phyloP scores from a whole-genome alignment of 2,113 vertebrate genomes.

The Forbesichthys agassizii region DNA sequence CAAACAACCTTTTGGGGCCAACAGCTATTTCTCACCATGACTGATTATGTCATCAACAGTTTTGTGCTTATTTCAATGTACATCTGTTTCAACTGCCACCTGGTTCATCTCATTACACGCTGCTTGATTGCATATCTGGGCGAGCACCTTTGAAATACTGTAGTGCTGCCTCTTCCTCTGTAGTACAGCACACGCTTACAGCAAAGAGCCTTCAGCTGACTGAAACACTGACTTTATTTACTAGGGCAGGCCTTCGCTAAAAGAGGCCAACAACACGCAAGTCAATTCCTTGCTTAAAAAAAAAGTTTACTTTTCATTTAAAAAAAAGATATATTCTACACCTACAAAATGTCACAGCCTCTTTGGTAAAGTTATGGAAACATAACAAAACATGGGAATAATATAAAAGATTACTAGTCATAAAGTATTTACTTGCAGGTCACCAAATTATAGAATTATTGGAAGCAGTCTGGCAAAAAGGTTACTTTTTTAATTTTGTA shows the following conservation, averaged over 20 bases:
- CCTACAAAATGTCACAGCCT: neutral
- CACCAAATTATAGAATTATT: neutral
- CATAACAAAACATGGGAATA: neutral
- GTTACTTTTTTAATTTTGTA: too few relatives aligned
- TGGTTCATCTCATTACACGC: neutral
- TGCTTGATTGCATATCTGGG: neutral
- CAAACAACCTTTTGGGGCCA: constrained; percentile 6
- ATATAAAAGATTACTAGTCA: neutral
- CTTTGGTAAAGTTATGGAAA: neutral
- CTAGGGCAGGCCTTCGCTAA: neutral
- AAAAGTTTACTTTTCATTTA: neutral
- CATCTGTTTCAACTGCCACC: neutral
- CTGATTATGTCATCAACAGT: constrained; percentile 48
- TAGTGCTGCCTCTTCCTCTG: neutral
- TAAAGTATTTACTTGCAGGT: neutral
- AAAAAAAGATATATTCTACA: constrained; percentile 4
- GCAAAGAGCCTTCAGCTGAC: constrained; percentile 3
- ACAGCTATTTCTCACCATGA: constrained; percentile 30
- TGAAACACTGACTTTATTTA: neutral
- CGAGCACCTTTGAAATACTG: neutral
- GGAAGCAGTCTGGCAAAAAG: neutral
- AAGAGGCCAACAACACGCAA: neutral
- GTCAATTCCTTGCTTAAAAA: neutral
- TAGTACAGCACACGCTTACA: neutral
- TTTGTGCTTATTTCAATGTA: constrained; percentile 21